These are phyloP conservation scores for Oreochromis mossambicus DNA, from an alignment of 2,797 vertebrate genomes.

Conservation along the genomic window DNA sequence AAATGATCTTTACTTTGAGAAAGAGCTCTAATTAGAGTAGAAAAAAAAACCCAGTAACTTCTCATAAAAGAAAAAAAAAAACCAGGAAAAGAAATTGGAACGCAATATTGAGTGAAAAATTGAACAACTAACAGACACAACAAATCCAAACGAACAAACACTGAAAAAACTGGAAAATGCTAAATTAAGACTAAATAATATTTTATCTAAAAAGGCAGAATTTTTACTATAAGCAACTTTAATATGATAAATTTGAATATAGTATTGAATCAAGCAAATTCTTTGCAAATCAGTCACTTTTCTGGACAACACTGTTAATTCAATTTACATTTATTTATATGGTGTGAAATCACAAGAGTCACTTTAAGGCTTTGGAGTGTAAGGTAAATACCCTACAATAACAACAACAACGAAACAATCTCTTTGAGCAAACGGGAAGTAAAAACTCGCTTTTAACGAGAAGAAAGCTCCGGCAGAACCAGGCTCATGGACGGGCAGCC, in stretches of 20 bases:
- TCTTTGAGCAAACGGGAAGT: neutral
- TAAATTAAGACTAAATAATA: neutral
- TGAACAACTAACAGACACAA: rapidly evolving
- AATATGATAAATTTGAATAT: neutral
- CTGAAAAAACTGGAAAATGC: neutral
- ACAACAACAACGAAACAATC: neutral
- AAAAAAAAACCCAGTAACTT: neutral
- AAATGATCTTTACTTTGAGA: neutral
- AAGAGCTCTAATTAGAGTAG: neutral
- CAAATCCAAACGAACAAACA: neutral
- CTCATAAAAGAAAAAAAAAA: rapidly evolving
- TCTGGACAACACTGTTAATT: neutral
- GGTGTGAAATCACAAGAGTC: neutral
- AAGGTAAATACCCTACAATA: neutral
- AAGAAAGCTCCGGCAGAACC: neutral
- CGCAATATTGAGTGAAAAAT: neutral
- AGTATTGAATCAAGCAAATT: neutral
- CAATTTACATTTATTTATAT: neutral
- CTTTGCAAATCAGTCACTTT: neutral
- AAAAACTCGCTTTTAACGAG: neutral
- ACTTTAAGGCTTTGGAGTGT: neutral
- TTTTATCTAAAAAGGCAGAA: neutral
- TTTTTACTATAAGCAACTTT: neutral
- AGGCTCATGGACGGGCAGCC: neutral
- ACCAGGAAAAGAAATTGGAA: neutral